phyloP scores from a whole-genome alignment of 2,113 vertebrate genomes.

The Podarcis muralis region DNA sequence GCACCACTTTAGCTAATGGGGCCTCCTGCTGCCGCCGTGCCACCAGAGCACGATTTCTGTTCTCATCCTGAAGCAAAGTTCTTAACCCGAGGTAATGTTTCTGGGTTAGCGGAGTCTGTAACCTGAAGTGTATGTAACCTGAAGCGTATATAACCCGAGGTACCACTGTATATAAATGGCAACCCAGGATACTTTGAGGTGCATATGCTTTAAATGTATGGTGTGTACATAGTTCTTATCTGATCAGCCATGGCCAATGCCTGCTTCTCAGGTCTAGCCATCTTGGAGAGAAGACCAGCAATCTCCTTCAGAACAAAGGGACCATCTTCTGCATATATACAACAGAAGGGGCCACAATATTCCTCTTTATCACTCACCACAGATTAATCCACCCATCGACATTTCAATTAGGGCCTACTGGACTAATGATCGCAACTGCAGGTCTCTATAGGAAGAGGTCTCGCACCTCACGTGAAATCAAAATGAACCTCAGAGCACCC shows the following conservation, averaged over 20 bases:
- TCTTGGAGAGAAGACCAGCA: neutral
- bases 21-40: too few relatives aligned
- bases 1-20: too few relatives aligned
- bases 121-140: too few relatives aligned
- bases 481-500: slow-evolving; percentile 31
- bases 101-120: too few relatives aligned
- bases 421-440: slow-evolving; percentile 1
- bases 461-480: slow-evolving; percentile 21
- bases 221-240: too few relatives aligned
- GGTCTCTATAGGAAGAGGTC: slow-evolving; percentile 12
- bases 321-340: too few relatives aligned
- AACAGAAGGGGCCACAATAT: slow-evolving; percentile 9
- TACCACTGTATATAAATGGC: too few relatives aligned
- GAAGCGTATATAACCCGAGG: too few relatives aligned
- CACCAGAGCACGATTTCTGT: too few relatives aligned
- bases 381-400: slow-evolving; percentile 24
- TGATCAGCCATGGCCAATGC: neutral
- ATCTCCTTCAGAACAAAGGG: neutral
- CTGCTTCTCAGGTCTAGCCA: neutral
- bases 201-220: too few relatives aligned
- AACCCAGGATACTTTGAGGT: neutral
- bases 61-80: too few relatives aligned
- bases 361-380: neutral
- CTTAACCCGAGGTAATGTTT: too few relatives aligned
- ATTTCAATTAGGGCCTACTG: neutral